These are phyloP conservation scores for Cuculus canorus DNA, from an alignment of 2,797 vertebrate genomes.

Conservation along the genomic window DNA sequence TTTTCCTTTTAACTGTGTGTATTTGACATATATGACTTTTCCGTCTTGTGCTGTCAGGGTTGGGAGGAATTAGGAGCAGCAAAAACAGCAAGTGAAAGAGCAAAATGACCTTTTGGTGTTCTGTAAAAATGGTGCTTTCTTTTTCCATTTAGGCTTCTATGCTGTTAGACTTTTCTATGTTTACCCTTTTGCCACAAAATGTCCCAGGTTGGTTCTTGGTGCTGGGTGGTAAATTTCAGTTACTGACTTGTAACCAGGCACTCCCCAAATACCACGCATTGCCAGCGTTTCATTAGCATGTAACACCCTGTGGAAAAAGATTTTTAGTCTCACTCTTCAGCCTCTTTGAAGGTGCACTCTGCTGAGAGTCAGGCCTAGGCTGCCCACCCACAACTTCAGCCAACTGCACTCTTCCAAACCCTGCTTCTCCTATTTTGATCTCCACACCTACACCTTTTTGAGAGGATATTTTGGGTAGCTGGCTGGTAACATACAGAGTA, in stretches of 20 bases:
- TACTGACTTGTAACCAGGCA: neutral
- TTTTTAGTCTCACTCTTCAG: neutral
- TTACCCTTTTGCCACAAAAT: slow-evolving; percentile 10
- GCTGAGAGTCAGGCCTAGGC: neutral
- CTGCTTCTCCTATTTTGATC: neutral
- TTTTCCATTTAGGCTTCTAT: neutral
- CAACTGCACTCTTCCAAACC: neutral
- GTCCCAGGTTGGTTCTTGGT: neutral
- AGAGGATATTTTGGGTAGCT: neutral
- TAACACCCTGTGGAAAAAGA: neutral
- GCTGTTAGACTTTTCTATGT: neutral
- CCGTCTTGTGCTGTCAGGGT: neutral
- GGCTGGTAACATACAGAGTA: neutral
- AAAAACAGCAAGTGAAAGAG: neutral
- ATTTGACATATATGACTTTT: neutral
- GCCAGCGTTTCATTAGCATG: neutral
- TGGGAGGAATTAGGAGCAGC: neutral
- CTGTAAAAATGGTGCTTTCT: neutral
- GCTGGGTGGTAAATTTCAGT: neutral
- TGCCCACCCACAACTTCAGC: neutral
- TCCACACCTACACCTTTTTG: neutral
- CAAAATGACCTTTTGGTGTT: neutral
- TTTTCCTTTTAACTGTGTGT: neutral
- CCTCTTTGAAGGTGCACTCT: neutral
- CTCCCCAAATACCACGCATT: neutral